Percentiles rank a stretch among this genome's conserved stretches.
These are phyloP conservation scores for Cancer borealis DNA, from an alignment of 2,888 invertebrate species.

Conservation along the genomic window DNA sequence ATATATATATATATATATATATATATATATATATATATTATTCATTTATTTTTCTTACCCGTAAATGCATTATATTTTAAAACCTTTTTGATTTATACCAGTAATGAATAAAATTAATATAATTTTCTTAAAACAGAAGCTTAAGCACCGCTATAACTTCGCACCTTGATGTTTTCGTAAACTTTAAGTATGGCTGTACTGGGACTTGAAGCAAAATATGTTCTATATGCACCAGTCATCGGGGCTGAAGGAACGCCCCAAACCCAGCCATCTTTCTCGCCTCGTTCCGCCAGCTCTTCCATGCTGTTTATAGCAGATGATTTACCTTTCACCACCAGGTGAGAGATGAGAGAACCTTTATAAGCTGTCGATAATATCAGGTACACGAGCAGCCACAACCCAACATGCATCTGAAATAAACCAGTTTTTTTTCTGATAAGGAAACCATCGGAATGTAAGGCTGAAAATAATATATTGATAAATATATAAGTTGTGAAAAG, in stretches of 20 bases:
- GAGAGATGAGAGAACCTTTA: background rate
- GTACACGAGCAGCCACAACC: background rate
- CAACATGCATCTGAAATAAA: background rate
- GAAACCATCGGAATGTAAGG: no score
- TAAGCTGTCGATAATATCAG: background rate
- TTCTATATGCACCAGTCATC: background rate
- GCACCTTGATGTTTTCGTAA: background rate
- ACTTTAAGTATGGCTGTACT: background rate
- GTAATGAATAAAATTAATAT: no score
- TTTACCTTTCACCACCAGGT: background rate
- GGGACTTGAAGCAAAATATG: background rate
- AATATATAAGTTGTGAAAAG: background rate
- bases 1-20: no score
- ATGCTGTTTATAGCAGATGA: background rate
- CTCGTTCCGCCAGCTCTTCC: background rate
- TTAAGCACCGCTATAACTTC: background rate
- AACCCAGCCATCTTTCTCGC: background rate
- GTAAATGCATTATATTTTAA: no score
- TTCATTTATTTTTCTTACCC: no score
- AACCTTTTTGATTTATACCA: no score
- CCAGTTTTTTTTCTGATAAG: background rate
- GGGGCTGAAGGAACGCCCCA: background rate
- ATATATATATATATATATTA: no score
- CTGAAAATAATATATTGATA: no score
- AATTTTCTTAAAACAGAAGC: no score